Conservation (phyloP, 2,888 invertebrate species). For the Elegia similella region DNA sequence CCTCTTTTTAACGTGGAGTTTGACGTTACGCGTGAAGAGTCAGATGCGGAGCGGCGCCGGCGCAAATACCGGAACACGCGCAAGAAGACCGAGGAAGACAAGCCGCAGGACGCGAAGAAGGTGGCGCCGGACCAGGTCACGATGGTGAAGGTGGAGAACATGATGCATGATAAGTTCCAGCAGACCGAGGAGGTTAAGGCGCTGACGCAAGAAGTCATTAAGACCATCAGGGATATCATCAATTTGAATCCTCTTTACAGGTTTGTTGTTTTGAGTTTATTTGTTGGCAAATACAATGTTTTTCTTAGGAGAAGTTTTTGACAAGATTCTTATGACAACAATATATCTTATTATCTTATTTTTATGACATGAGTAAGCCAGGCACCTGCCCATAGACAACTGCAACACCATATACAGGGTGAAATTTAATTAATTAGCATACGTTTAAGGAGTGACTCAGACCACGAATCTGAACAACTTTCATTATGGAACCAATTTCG, state of each 20-base stretch:
- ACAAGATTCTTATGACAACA: no score
- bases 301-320: no score
- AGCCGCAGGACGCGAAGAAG: slow-evolving; percentile 33
- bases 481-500: no score
- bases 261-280: slow-evolving; percentile 42
- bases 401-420: no score
- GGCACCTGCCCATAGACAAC: no score
- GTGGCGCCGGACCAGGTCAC: slow-evolving; percentile 77
- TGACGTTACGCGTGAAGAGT: slow-evolving; percentile 90
- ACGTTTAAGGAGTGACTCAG: no score
- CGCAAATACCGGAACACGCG: slow-evolving; percentile 68
- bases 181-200: slow-evolving; percentile 98
- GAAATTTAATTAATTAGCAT: no score
- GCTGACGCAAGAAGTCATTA: slow-evolving; percentile 96
- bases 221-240: slow-evolving; percentile 98
- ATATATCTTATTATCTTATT: no score
- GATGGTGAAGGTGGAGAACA: slow-evolving; percentile 97
- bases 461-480: no score
- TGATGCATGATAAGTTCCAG: slow-evolving; percentile 92
- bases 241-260: slow-evolving; percentile 97
- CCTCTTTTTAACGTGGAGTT: slow-evolving; percentile 91
- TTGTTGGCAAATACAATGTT: slow-evolving; percentile 12
- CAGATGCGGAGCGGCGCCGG: slow-evolving; percentile 81
- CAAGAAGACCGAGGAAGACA: slow-evolving; percentile 33
- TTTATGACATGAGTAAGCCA: no score